These are phyloP conservation scores for Campaea margaritaria DNA, from an alignment of 2,888 invertebrate species.

Conservation along the genomic window DNA sequence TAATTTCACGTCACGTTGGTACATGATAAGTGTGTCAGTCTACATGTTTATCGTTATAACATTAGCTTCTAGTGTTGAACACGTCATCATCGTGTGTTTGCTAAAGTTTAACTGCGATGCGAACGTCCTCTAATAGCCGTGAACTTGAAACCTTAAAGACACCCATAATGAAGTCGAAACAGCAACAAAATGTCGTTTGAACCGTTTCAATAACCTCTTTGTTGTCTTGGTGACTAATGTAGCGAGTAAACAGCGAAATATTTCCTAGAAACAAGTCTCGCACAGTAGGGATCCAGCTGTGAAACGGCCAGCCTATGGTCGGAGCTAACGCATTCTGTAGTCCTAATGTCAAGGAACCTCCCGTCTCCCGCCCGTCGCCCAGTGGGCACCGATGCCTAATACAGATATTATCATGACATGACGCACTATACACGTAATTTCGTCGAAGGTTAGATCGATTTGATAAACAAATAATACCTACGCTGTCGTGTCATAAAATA, in stretches of 20 bases:
- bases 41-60: conserved; percentile 15
- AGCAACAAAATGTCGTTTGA: no score
- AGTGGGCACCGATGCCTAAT: not conserved
- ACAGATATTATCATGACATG: conserved; percentile 4
- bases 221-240: conserved; percentile 5
- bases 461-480: conserved; percentile 24
- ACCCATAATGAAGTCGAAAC: no score
- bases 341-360: conserved; percentile 7
- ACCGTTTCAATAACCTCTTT: not conserved
- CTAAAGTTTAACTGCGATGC: conserved; percentile 11
- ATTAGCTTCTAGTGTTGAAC: conserved; percentile 19
- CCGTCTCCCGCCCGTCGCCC: not conserved
- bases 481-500: conserved; percentile 21
- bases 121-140: conserved; percentile 24
- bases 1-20: conserved; percentile 10
- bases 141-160: conserved; percentile 24
- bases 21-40: conserved; percentile 9
- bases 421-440: conserved; percentile 29
- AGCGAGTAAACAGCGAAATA: conserved; percentile 5
- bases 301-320: conserved; percentile 5
- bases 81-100: conserved; percentile 28
- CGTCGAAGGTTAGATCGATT: conserved; percentile 31
- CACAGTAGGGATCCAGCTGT: conserved; percentile 14
- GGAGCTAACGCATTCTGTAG: not conserved
- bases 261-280: conserved; percentile 17